Percentiles rank a stretch among this genome's conserved stretches.
These are phyloP conservation scores for Coregonus sp. DNA, from an alignment of 2,797 vertebrate species.

Conservation along the genomic window DNA sequence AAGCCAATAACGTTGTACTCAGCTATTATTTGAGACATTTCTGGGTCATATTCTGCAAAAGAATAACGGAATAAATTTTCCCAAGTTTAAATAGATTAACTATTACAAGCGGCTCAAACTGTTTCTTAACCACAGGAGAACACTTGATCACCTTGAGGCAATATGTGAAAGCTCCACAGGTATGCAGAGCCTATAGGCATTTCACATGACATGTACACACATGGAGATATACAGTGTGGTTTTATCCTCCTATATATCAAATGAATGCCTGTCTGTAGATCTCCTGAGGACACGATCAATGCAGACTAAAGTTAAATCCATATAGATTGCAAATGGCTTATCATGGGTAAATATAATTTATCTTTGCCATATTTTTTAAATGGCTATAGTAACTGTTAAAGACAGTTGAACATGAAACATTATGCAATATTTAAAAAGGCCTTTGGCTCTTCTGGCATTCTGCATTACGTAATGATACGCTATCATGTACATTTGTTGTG, in stretches of 20 bases:
- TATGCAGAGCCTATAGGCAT: not conserved
- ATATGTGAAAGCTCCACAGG: not conserved
- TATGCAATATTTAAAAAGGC: not conserved
- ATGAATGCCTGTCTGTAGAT: conserved; percentile 13
- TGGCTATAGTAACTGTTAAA: not conserved
- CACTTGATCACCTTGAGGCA: not conserved
- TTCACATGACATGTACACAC: not conserved
- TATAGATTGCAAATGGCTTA: not conserved
- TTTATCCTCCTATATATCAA: not conserved
- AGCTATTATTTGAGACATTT: too few relatives aligned
- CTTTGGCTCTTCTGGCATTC: not conserved
- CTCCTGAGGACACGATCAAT: conserved; percentile 14
- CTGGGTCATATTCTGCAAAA: too few relatives aligned
- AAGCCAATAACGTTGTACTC: too few relatives aligned
- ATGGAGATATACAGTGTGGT: not conserved
- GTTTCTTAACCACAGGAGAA: not conserved
- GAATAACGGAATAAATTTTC: too few relatives aligned
- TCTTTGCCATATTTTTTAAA: too few relatives aligned
- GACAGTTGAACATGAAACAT: not conserved
- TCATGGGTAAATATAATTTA: conserved; percentile 18
- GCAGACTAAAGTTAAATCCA: conserved; percentile 14
- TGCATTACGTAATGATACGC: not conserved
- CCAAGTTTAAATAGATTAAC: too few relatives aligned
- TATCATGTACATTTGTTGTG: not conserved
- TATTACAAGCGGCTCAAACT: too few relatives aligned